Base-by-base conservation (phyloP, 2,888 invertebrate genomes). In the Escarpia spicata region DNA sequence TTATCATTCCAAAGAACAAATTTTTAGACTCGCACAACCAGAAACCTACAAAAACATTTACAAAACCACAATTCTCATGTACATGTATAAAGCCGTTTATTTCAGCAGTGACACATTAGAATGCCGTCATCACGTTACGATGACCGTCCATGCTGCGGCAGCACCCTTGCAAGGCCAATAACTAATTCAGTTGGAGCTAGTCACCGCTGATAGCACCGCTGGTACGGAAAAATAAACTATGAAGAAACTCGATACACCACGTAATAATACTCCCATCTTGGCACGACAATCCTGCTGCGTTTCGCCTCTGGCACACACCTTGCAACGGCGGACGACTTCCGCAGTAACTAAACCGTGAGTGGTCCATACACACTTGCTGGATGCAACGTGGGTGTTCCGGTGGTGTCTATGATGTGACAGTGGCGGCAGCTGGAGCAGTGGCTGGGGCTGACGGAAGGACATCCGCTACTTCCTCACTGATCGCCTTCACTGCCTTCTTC, bases 401-500 rank as follows among this genome's bases (percentile, higher is more conserved):
- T n/a, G 3, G 19, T 1, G 0, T 26, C 75, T 75, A 75, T 6
- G 75, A 19, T 26, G n/a, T 19, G 26, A 75, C 75, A 26, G 75
- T 6, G 75, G 75, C 6, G 19, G 75, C 75, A 1, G 75, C 26
- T 26, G 75, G 75, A 26, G 75, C 75, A 6, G 75, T 15, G 75
- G 75, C 75, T 4, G 75, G 75, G 75, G 75, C 75, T 26, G 75
- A 75, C 19, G 75, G 75, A 26, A 75, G 75, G 75, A 26, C 75
- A 26, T 75, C 75, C n/a, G 75, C 75, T 26, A 75, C 75, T 4
- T 52, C 91, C 37, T 91, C 91, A 26, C 2, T 91, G n/a, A 91
- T 91, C 19, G 52, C 94, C 91, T 94, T 94, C 92, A 92, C 97
- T 94, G 98, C 98, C 97, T 98, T 98, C 98, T 98, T 98, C 97